Base-by-base conservation (phyloP, 2,888 invertebrate species). In the Epiperipatus broadwayi region DNA sequence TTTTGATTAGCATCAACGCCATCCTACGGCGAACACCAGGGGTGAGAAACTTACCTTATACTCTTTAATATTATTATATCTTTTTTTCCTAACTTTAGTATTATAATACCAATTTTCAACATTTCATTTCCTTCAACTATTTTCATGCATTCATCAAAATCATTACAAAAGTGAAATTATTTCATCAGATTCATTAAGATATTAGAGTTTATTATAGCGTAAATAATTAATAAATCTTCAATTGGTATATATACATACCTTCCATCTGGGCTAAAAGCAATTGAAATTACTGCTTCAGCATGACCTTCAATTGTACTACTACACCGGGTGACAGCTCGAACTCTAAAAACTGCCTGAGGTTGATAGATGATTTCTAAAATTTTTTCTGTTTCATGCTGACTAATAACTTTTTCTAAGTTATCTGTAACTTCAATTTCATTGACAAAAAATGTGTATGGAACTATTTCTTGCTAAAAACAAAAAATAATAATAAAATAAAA, bases 211-310 rank as follows among this genome's bases (percentile, higher is more conserved):
- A n/a, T n/a, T n/a, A n/a, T n/a, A n/a, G n/a, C n/a, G n/a, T n/a
- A n/a, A n/a, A n/a, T n/a, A n/a, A n/a, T n/a, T n/a, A n/a, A n/a
- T n/a, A n/a, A n/a, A n/a, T n/a, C n/a, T n/a, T n/a, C n/a, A n/a
- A n/a, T n/a, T 40, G 5, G 10, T 43, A 34, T 15, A 18, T 5
- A 8, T 7, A 36, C 47, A 35, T 41, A 63, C 63, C 60, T 53
- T n/a, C 95, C 91, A 59, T 87, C 77, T 0, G 95, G 93, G 59
- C 91, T 91, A 57, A 99, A 99, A 52, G 77, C 74, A 2, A 84
- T 77, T 2, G 84, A 80, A 50, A 97, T 79, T 1, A 99, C 87
- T 16, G 95, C 89, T 64, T 95, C 93, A 12, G 87, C 84, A 65
- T 93, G 91, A 0, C 97, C 97, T 39, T 83, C 79, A 59, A 95